phyloP scores from a whole-genome alignment of 2,888 invertebrate genomes.

The Noctua fimbriata region DNA sequence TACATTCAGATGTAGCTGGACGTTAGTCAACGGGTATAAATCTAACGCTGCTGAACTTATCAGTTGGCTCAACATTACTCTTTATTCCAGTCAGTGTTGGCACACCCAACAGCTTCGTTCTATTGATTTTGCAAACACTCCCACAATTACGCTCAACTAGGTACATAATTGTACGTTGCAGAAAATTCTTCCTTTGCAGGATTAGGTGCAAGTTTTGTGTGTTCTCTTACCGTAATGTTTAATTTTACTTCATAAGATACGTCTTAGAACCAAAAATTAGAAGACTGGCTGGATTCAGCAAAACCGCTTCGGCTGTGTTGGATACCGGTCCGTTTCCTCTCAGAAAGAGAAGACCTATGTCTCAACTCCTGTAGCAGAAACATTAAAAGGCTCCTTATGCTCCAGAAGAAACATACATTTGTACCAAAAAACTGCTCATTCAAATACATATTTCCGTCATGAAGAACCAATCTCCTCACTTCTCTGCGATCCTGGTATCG shows the following conservation, averaged over 20 bases:
- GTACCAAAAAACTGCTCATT: not conserved
- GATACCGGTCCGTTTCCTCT: not conserved
- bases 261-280: not conserved
- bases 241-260: not conserved
- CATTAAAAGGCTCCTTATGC: not conserved
- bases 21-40: not conserved
- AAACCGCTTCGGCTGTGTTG: too few relatives aligned
- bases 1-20: too few relatives aligned
- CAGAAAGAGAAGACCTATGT: not conserved
- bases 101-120: not conserved
- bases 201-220: not conserved
- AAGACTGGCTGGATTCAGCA: not conserved
- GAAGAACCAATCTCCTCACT: slow-evolving; percentile 16
- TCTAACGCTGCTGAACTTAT: not conserved
- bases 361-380: not conserved
- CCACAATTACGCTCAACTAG: not conserved
- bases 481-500: slow-evolving; percentile 16
- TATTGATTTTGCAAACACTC: slow-evolving; percentile 5
- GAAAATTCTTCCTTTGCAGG: not conserved
- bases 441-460: not conserved
- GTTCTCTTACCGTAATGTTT: not conserved
- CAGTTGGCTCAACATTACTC: not conserved
- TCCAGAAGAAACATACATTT: not conserved
- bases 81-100: not conserved
- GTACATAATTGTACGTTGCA: not conserved